Evolutionary conservation across 2,888 invertebrate genomes (phyloP), one percentile per base, ranked within the genome.

Genomic region (Platerodrilus igneus): DNA sequence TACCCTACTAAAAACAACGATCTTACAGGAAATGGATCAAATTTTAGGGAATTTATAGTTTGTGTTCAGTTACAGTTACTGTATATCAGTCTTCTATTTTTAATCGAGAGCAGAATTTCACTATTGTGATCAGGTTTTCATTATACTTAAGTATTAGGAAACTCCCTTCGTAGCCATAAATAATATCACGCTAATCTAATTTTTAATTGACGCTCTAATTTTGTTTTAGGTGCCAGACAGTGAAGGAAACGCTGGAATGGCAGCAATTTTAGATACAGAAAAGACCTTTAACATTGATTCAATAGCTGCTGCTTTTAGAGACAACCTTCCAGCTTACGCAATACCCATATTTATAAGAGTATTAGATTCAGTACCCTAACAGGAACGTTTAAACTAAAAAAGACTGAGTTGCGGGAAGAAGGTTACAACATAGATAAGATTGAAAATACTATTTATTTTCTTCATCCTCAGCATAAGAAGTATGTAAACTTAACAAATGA

Each of bases 211-310:
- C n/a, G n/a, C n/a, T n/a, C n/a, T n/a, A n/a, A 22, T 22, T 22
- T 6, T 18, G 4, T 45, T 32, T 51, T 53, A 87, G 86, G 75
- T 89, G 48, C 85, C 86, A 1, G 76, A 78, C 43, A 77, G 79
- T 33, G 89, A 89, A 60, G 95, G 95, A 0, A 79, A 84, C 56
- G 93, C 90, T 10, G 95, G 95, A 48, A 95, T 95, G 95, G 91
- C 83, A 10, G 89, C 92, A 13, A 78, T 95, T 39, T 84, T 84
- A 10, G 87, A 89, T 65, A 75, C 78, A 3, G 67, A 76, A 2
- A 70, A 75, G 19, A 64, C 71, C 40, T 63, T 86, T 36, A 75
- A 79, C 55, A 68, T 85, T 50, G 52, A 63, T 14, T 68, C 71
- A 31, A 69, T 89, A 39, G 78, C 79, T 15, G 68, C 72, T 8